Evolutionary conservation across 2,797 vertebrate species (phyloP), one percentile per base, ranked within the genome.

Genomic region (Cirrhinus mrigala): DNA sequence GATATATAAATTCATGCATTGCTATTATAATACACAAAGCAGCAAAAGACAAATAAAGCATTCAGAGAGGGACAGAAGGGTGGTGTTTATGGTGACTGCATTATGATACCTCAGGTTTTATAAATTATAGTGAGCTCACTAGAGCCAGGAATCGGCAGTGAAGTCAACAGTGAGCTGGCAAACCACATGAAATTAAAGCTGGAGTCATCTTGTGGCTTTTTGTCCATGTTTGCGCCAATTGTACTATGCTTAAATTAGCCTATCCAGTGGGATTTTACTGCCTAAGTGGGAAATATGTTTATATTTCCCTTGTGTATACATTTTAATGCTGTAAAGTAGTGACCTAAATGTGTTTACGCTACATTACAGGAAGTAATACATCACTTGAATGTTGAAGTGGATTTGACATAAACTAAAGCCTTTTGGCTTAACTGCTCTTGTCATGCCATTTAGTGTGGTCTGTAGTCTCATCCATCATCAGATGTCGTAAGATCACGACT

Each of bases 51-150:
- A n/a, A 3, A 15, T 62, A 6, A 44, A 71, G 7, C 64, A 40
- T 16, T 78, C 33, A 52, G 48, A 66, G 44, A 40, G 29, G 48
- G 22, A 60, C 69, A 15, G 24, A 62, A 46, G 18, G 58, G 20
- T 58, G 74, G 29, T 78, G 62, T 8, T 60, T 58, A 8, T 71
- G 68, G 40, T 71, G 62, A 84, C 62, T 8, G 18, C 37, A 58
- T 46, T 78, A 27, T 69, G 16, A 56, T 15, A 11, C 7, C 48
- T 27, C 56, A 50, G 56, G 74, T 77, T 52, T 56, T 46, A 60
- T 77, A 62, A 56, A 77, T 68, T 77, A 68, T 54, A 76, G 58
- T 27, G 48, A 56, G n/a, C 33, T 68, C 50, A 77, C 33, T 40
- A 22, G 16, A 29, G 37, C 10, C 29, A 44, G 15, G n/a, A 66